Base-by-base conservation (phyloP, 2,113 vertebrate genomes). In the Tursiops truncatus region DNA sequence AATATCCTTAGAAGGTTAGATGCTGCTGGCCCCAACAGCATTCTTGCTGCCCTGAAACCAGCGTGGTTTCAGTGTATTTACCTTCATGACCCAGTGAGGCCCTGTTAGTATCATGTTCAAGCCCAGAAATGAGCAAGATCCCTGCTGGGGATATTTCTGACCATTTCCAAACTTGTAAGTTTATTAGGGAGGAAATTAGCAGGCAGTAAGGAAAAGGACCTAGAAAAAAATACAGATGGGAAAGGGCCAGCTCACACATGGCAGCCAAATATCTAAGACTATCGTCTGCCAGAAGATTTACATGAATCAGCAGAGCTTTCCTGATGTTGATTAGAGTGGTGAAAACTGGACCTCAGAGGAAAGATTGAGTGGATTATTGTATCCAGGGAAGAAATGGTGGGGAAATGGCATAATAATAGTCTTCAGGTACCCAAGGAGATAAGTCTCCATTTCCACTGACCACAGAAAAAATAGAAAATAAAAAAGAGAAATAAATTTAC, bases 351-450 rank as follows among this genome's bases (percentile, higher is more conserved):
- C 74, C 31, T 53, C 3, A 1, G 26, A 85, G 56, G 50, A 81
- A 85, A 84, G 56, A 82, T 20, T 47, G 26, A 86, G 83, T 83
- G 44, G 50, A 77, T 97, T 81, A 14, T 31, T 47, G 28, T 53
- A 47, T 63, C 56, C 28, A 68, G 56, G 71, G 50, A 95, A 88
- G 68, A 80, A 96, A 81, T 80, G 41, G 12, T 25, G 8, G 71
- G 38, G 38, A 96, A 47, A 53, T 50, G 10, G 18, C 18, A 4
- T 50, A n/a, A 82, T 53, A 50, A 56, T 1, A 18, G 8, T 33
- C 88, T 93, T 88, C 58, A 62, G 65, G 74, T 67, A 44, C 60
- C 44, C 47, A 21, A 62, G 20, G 36, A 89, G 50, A 38, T 53
- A 53, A 14, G 31, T 41, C 44, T 88, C 62, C 81, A 89, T 82